These are phyloP conservation scores for Andrena bucephala DNA, from an alignment of 2,888 invertebrate species.

Conservation along the genomic window DNA sequence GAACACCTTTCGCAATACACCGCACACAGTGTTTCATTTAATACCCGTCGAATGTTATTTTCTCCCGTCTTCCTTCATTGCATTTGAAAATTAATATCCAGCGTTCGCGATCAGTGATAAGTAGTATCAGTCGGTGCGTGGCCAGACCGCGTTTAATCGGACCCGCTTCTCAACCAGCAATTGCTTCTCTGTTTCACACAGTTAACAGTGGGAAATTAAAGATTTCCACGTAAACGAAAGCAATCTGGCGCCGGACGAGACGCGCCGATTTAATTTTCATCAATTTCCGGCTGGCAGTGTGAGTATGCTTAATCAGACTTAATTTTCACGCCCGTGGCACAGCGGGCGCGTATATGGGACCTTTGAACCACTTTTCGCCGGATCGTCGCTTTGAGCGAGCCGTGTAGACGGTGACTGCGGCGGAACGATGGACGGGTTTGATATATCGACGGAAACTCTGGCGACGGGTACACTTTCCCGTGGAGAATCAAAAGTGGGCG, in stretches of 20 bases:
- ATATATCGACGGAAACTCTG: conserved; percentile 38
- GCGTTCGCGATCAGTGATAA: background rate
- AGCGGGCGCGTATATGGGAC: background rate
- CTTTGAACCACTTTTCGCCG: conserved; percentile 19
- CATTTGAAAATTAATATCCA: background rate
- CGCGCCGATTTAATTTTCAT: conserved; percentile 41
- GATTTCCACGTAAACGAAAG: background rate
- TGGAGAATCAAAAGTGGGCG: conserved; percentile 68
- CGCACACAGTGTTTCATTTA: background rate
- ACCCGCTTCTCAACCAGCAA: too few relatives aligned
- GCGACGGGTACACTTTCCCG: conserved; percentile 9
- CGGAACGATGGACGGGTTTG: conserved; percentile 41
- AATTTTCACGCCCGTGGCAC: conserved; percentile 25
- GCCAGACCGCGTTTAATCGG: too few relatives aligned
- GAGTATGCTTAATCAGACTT: conserved; percentile 32
- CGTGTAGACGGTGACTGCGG: background rate
- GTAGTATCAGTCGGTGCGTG: background rate
- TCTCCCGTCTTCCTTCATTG: background rate
- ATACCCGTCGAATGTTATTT: background rate
- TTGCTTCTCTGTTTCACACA: background rate
- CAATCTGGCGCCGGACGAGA: background rate
- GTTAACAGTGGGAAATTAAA: background rate
- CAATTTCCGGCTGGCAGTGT: background rate
- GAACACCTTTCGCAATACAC: background rate
- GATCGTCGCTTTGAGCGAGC: background rate